These are phyloP conservation scores for Luperina testacea DNA, from an alignment of 2,888 invertebrate species.

Conservation along the genomic window DNA sequence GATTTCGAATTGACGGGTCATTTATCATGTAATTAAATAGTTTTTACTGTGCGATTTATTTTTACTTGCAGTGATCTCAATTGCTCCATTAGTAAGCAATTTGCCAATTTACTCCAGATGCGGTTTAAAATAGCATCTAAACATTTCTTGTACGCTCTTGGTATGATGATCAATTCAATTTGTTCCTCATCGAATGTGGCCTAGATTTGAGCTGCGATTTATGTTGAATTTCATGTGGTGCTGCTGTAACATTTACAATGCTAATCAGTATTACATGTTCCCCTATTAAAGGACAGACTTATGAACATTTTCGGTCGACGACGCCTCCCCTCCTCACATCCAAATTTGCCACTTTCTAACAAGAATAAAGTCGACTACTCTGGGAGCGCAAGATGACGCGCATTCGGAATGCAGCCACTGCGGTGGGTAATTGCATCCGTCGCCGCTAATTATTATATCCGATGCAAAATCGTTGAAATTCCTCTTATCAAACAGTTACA, in stretches of 20 bases:
- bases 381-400: slow-evolving; percentile 76
- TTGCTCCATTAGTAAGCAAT: slow-evolving; percentile 37
- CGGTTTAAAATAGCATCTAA: slow-evolving; percentile 6
- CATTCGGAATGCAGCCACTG: slow-evolving; percentile 72
- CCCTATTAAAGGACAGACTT: slow-evolving; percentile 80
- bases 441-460: slow-evolving; percentile 75
- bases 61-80: slow-evolving; percentile 14
- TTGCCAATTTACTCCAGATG: slow-evolving; percentile 35
- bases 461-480: slow-evolving; percentile 71
- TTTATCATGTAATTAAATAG: slow-evolving; percentile 69
- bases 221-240: slow-evolving; percentile 4
- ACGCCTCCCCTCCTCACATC: slow-evolving; percentile 70
- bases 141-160: slow-evolving; percentile 1
- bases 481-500: slow-evolving; percentile 61
- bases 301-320: slow-evolving; percentile 82
- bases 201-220: slow-evolving; percentile 4
- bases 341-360: slow-evolving; percentile 88
- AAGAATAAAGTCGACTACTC: slow-evolving; percentile 79
- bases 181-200: slow-evolving; percentile 10
- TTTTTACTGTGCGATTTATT: slow-evolving; percentile 25
- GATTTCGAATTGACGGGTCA: slow-evolving; percentile 72
- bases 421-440: slow-evolving; percentile 74
- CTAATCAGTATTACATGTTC: slow-evolving; percentile 74
- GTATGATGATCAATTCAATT: slow-evolving; percentile 11
- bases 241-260: slow-evolving; percentile 54